A percentile compares a stretch with the other conserved stretches of the same genome.
Conservation (phyloP, 2,888 invertebrate genomes). For the Bursaphelenchus okinawaensis region DNA sequence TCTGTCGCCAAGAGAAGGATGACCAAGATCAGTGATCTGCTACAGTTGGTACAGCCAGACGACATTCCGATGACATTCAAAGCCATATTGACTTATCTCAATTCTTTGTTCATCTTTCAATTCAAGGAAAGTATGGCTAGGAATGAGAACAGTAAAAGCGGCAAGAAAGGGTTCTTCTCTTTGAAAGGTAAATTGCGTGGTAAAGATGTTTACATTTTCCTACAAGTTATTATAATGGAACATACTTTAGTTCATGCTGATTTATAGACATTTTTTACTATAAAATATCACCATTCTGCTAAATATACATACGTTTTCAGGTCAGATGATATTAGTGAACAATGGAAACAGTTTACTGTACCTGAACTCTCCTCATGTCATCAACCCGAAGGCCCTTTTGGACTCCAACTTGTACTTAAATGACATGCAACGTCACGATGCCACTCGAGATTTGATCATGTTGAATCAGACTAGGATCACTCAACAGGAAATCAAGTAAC, state of each 20-base stretch:
- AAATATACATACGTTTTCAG: constrained; percentile 17
- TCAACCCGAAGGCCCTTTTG: constrained; percentile 45
- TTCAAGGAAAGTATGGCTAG: constrained; percentile 38
- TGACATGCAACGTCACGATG: constrained; percentile 56
- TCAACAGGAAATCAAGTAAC: constrained; percentile 52
- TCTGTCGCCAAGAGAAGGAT: constrained; percentile 42
- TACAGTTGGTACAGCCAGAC: constrained; percentile 46
- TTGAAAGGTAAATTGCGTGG: constrained; percentile 13
- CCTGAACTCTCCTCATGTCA: constrained; percentile 50
- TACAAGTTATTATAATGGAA: background rate
- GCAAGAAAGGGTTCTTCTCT: constrained; percentile 17
- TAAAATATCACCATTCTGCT: background rate
- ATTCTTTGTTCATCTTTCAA: constrained; percentile 52
- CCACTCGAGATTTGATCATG: constrained; percentile 52
- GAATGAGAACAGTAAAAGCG: constrained; percentile 27
- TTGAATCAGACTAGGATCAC: constrained; percentile 51
- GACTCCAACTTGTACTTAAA: constrained; percentile 48
- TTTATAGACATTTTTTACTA: background rate
- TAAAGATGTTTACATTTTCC: background rate
- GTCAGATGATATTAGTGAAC: constrained; percentile 48
- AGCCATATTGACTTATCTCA: constrained; percentile 43
- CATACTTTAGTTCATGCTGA: background rate
- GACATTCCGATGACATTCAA: constrained; percentile 52
- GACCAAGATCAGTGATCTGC: constrained; percentile 45
- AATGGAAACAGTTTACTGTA: constrained; percentile 48